These are phyloP conservation scores for Motacilla tschutschensis DNA, from an alignment of 2,113 vertebrate genomes.

Conservation along the genomic window DNA sequence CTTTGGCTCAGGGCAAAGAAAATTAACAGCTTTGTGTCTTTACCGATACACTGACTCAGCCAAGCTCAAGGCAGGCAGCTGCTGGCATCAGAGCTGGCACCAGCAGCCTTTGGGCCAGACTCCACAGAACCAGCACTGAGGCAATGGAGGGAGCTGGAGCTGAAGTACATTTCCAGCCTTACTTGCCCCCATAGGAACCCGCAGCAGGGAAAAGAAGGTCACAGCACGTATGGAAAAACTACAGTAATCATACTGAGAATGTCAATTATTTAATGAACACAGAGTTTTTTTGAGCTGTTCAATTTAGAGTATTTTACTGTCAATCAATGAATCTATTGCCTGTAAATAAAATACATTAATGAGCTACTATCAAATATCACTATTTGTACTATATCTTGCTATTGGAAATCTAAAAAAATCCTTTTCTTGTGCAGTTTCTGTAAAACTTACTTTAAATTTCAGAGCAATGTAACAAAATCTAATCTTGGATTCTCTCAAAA, in stretches of 20 bases:
- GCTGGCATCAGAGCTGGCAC: not conserved
- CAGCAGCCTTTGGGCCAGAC: not conserved
- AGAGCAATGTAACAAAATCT: not conserved
- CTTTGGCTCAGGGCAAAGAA: not conserved
- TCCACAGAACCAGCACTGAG: not conserved
- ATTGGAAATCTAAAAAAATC: not conserved
- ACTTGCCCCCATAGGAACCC: not conserved
- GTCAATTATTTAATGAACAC: not conserved
- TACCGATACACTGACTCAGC: not conserved
- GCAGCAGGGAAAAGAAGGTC: not conserved
- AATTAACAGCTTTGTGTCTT: not conserved
- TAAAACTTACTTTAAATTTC: slow-evolving; percentile 14
- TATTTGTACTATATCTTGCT: not conserved
- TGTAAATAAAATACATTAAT: not conserved
- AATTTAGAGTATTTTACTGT: not conserved
- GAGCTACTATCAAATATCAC: not conserved
- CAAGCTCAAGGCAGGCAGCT: not conserved
- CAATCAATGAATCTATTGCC: not conserved
- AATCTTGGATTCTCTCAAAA: not conserved
- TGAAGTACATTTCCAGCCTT: not conserved
- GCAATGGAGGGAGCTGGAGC: not conserved
- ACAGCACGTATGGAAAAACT: not conserved
- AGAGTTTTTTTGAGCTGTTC: fast-evolving
- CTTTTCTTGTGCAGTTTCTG: not conserved
- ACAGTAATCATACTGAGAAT: not conserved